These are phyloP conservation scores for Aphelocoma coerulescens DNA, from an alignment of 2,113 vertebrate species.

Conservation along the genomic window DNA sequence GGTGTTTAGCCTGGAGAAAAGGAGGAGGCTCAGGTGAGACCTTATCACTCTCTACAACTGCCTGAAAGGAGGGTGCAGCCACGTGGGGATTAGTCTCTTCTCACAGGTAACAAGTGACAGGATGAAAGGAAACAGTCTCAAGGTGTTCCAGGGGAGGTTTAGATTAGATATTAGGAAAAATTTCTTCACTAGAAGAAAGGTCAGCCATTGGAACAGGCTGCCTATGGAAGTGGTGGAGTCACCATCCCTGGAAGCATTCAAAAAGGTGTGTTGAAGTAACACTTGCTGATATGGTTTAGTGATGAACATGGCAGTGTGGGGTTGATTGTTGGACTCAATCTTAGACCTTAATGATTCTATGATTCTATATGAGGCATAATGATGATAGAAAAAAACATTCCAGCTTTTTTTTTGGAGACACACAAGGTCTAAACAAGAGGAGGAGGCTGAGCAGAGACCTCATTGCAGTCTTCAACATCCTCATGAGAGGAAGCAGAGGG, in stretches of 20 bases:
- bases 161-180: background rate
- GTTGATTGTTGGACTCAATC: background rate
- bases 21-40: background rate
- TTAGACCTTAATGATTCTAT: background rate
- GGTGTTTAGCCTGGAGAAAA: background rate
- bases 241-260: background rate
- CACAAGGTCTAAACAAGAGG: background rate
- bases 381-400: background rate
- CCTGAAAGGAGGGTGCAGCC: background rate
- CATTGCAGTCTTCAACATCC: background rate
- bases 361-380: background rate
- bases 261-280: background rate
- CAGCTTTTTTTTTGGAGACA: background rate
- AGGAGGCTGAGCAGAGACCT: background rate
- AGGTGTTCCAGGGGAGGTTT: background rate
- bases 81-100: accelerated
- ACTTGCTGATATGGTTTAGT: background rate
- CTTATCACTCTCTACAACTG: background rate
- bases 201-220: background rate
- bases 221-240: background rate
- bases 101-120: background rate
- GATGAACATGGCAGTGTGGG: background rate
- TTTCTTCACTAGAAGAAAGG: background rate
- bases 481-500: background rate
- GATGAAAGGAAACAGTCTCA: background rate